A percentile compares a stretch with the other conserved stretches of the same genome.
phyloP scores from a whole-genome alignment of 2,888 invertebrate species.

The Mythimna impura region DNA sequence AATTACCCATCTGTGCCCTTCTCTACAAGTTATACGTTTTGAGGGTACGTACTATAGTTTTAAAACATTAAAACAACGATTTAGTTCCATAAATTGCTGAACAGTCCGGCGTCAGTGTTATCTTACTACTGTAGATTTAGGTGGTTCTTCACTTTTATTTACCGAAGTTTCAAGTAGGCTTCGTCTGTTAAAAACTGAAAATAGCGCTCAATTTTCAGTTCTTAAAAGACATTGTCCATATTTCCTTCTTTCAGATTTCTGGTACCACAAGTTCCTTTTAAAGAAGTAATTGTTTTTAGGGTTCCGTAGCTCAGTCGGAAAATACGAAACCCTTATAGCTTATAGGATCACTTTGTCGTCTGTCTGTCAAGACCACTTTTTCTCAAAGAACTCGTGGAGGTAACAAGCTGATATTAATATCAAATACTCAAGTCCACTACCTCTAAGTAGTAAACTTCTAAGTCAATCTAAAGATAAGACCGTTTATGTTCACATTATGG shows the following conservation, averaged over 20 bases:
- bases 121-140: conserved; percentile 23
- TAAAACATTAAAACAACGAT: conserved; percentile 15
- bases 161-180: not conserved
- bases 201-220: not conserved
- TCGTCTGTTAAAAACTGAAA: not conserved
- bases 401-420: too few relatives aligned
- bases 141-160: conserved; percentile 23
- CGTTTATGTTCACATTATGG: too few relatives aligned
- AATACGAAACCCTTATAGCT: too few relatives aligned
- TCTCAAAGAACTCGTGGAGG: too few relatives aligned
- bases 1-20: not conserved
- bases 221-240: not conserved
- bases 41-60: not conserved
- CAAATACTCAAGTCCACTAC: too few relatives aligned
- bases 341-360: too few relatives aligned
- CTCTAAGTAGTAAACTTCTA: too few relatives aligned
- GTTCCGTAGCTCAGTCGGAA: too few relatives aligned
- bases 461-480: too few relatives aligned
- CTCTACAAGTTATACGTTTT: not conserved
- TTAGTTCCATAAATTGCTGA: conserved; percentile 27
- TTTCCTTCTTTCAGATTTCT: not conserved
- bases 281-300: not conserved
- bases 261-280: not conserved
- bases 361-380: too few relatives aligned
- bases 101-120: conserved; percentile 11